phyloP scores from a whole-genome alignment of 2,113 vertebrate species.

The Hemichromis elongatus region DNA sequence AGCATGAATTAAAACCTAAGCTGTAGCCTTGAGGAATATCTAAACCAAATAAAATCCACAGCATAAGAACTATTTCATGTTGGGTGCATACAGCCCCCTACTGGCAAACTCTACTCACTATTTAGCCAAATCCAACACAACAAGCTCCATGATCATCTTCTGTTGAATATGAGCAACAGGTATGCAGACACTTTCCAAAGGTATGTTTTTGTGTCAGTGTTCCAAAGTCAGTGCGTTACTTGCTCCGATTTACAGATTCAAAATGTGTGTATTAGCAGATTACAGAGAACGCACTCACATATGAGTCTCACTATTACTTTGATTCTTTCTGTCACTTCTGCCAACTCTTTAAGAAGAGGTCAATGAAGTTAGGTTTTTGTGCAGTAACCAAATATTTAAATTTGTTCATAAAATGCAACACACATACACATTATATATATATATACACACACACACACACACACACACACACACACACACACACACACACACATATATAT shows the following conservation, averaged over 20 bases:
- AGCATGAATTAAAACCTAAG: slow-evolving; percentile 66
- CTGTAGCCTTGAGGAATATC: slow-evolving; percentile 64
- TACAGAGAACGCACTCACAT: not conserved
- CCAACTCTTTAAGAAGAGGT: not conserved
- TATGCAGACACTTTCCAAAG: not conserved
- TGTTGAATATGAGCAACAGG: slow-evolving; percentile 70
- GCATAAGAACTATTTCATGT: slow-evolving; percentile 17
- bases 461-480: too few relatives aligned
- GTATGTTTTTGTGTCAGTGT: not conserved
- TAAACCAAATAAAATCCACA: slow-evolving; percentile 31
- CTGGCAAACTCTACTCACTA: slow-evolving; percentile 53
- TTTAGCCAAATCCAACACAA: slow-evolving; percentile 33
- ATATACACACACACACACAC: too few relatives aligned
- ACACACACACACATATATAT: accelerated
- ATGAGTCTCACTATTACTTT: not conserved
- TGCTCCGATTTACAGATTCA: not conserved
- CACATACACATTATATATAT: not conserved
- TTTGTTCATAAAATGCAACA: not conserved
- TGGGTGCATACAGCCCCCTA: slow-evolving; percentile 72
- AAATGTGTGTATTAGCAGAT: not conserved
- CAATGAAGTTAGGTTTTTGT: not conserved
- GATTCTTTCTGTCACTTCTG: not conserved
- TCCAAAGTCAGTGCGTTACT: not conserved
- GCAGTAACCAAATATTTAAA: not conserved
- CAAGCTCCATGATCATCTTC: slow-evolving; percentile 47